Conservation (phyloP, 2,113 vertebrate genomes). For the Asarcornis scutulata region DNA sequence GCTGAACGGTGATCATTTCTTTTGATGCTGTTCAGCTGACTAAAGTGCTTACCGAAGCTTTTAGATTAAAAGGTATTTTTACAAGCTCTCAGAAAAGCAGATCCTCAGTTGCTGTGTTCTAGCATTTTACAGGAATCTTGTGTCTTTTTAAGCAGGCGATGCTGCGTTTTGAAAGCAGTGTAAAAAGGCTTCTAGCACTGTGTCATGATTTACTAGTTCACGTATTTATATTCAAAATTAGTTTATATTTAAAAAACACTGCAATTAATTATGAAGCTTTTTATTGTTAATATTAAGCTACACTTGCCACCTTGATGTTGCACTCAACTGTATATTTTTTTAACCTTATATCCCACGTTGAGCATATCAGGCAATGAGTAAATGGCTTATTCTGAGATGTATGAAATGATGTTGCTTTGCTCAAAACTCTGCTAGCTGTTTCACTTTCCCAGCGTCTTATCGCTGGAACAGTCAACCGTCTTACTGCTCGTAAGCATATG, state of each 20-base stretch:
- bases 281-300: neutral
- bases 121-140: neutral
- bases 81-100: neutral
- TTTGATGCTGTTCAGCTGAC: neutral
- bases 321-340: neutral
- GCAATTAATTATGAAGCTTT: neutral
- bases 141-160: neutral
- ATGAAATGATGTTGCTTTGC: neutral
- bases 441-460: neutral
- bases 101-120: neutral
- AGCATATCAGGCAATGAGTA: neutral
- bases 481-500: neutral
- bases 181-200: neutral
- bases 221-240: neutral
- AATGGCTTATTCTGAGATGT: neutral
- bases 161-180: neutral
- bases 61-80: neutral
- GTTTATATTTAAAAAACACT: neutral
- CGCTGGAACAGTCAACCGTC: neutral
- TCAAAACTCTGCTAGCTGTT: neutral
- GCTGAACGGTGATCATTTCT: neutral
- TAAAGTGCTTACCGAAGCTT: neutral
- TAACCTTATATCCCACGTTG: neutral
- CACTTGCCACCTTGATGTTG: neutral
- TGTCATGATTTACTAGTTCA: neutral